Evolutionary conservation across 2,797 vertebrate genomes (phyloP).

Genomic region (Nannoperca australis): DNA sequence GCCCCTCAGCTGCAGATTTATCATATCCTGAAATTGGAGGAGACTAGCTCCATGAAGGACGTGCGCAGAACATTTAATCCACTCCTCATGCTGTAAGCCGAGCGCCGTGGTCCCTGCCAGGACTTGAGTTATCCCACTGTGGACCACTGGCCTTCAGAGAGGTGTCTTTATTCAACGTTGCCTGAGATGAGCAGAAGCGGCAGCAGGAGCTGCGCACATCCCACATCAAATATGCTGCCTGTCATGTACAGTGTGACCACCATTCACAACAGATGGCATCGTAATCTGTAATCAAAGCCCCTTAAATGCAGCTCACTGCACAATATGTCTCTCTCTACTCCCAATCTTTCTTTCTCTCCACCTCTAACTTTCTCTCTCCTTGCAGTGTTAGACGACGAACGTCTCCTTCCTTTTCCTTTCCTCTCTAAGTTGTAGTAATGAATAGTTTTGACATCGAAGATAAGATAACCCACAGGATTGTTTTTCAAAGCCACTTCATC

Average conservation of each 20-base stretch:
- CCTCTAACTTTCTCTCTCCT: conserved; percentile 8
- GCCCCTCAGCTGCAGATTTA: conserved; percentile 79
- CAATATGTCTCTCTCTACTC: conserved; percentile 61
- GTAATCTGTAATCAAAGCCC: conserved; percentile 75
- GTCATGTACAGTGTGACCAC: conserved; percentile 63
- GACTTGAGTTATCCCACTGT: conserved; percentile 59
- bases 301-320: conserved; percentile 64
- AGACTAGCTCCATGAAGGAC: conserved; percentile 77
- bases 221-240: conserved; percentile 61
- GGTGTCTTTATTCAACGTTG: conserved; percentile 36
- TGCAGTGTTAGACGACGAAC: not conserved
- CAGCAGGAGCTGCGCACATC: conserved; percentile 49
- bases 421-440: conserved; percentile 15
- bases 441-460: conserved; percentile 30
- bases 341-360: conserved; percentile 19
- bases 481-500: conserved; percentile 36
- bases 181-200: conserved; percentile 42
- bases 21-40: conserved; percentile 82
- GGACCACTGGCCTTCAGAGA: conserved; percentile 63
- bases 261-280: conserved; percentile 70
- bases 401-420: not conserved
- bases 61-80: conserved; percentile 79
- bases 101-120: conserved; percentile 40
- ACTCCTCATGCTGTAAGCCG: conserved; percentile 46
- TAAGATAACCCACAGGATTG: conserved; percentile 19